Conservation (phyloP, 2,888 invertebrate genomes). For the Cataglyphis rosenhaueri region DNA sequence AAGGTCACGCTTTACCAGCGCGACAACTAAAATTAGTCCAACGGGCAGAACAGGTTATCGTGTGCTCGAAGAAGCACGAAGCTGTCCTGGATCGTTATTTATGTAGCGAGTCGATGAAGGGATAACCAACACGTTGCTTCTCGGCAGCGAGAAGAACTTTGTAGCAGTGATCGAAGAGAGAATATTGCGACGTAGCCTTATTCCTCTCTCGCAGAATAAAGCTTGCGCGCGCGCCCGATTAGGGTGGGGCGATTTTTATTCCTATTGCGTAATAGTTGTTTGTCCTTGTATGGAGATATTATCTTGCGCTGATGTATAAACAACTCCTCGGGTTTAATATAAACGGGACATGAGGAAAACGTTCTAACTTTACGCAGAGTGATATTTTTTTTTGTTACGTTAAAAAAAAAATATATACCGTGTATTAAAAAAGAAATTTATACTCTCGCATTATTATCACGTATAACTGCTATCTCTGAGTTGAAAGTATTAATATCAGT, state of each 20-base stretch:
- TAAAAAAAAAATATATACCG: too few relatives aligned
- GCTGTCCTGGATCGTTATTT: slow-evolving; percentile 37
- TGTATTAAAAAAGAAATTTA: neutral
- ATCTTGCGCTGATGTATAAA: slow-evolving; percentile 24
- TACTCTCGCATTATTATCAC: neutral
- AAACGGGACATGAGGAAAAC: neutral
- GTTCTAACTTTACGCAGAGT: slow-evolving; percentile 2
- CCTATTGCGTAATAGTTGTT: slow-evolving; percentile 41
- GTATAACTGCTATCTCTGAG: neutral
- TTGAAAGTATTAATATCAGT: neutral
- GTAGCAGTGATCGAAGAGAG: neutral
- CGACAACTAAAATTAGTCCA: slow-evolving; percentile 45
- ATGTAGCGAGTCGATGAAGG: slow-evolving; percentile 34
- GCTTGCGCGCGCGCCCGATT: slow-evolving; percentile 10
- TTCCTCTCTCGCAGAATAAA: slow-evolving; percentile 5
- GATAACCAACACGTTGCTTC: neutral
- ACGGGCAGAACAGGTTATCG: slow-evolving; percentile 26
- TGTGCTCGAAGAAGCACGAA: slow-evolving; percentile 29
- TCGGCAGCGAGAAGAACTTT: neutral
- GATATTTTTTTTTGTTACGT: neutral
- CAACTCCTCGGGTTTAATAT: slow-evolving; percentile 25
- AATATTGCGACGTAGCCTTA: slow-evolving; percentile 30
- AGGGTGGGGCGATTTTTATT: slow-evolving; percentile 20
- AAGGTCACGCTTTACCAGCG: slow-evolving; percentile 30
- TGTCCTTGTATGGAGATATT: neutral